Evolutionary conservation across 2,888 invertebrate species (phyloP).

Genomic region (Pyrocoelia pectoralis): DNA sequence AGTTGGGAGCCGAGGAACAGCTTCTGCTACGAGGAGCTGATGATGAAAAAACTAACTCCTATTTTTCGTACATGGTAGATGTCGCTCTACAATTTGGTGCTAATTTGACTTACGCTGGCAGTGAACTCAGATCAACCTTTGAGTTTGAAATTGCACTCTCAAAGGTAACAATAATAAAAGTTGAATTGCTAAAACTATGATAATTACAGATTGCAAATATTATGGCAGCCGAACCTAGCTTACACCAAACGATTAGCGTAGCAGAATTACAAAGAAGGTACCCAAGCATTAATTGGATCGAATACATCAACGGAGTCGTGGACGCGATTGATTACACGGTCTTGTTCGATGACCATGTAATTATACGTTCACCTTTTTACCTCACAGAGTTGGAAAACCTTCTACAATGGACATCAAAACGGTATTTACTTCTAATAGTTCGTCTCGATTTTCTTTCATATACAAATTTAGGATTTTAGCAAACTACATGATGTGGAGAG

Average conservation of each 20-base stretch:
- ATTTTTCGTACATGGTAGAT: constrained; percentile 79
- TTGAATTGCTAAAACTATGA: not conserved
- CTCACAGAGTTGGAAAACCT: constrained; percentile 74
- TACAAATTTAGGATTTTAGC: constrained; percentile 67
- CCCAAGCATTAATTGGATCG: constrained; percentile 80
- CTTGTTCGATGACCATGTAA: constrained; percentile 75
- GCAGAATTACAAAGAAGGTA: constrained; percentile 76
- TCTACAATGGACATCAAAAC: constrained; percentile 64
- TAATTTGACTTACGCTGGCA: constrained; percentile 67
- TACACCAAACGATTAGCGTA: constrained; percentile 85
- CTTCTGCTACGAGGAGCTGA: constrained; percentile 17
- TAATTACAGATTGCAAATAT: constrained; percentile 79
- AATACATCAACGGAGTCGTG: constrained; percentile 84
- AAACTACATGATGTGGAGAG: constrained; percentile 91
- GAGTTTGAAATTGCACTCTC: constrained; percentile 61
- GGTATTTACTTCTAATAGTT: constrained; percentile 41
- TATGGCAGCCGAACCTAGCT: constrained; percentile 74
- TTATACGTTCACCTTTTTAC: constrained; percentile 86
- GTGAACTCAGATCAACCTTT: constrained; percentile 59
- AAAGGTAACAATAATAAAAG: constrained; percentile 7
- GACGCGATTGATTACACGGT: constrained; percentile 66
- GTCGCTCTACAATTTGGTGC: constrained; percentile 83
- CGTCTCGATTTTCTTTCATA: not conserved
- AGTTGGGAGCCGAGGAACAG: constrained; percentile 57
- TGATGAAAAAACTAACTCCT: constrained; percentile 8